Conservation (phyloP, 1,140 invertebrate genomes). For the Lanistes nyassanus region DNA sequence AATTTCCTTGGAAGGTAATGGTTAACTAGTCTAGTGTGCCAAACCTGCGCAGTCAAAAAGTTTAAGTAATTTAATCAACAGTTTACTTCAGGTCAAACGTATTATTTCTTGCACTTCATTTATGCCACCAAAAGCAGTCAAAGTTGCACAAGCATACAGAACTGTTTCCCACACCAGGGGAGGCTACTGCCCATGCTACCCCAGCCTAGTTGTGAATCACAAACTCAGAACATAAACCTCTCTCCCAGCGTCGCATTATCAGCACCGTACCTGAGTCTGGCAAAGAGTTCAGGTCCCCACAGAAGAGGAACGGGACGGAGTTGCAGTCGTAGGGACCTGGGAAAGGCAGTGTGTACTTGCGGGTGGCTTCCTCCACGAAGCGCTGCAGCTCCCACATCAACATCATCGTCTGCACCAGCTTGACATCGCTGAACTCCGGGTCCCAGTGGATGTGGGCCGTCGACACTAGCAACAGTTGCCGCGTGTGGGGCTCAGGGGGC, state of each 20-base stretch:
- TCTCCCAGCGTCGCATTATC: no score
- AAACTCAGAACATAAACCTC: not conserved
- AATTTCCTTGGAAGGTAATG: no score
- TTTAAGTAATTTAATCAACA: not conserved
- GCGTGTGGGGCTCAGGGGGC: constrained; percentile 5
- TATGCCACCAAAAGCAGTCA: no score
- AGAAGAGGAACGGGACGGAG: constrained; percentile 92
- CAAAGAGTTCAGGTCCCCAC: constrained; percentile 98
- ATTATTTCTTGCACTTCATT: no score
- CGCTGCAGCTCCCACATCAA: constrained; percentile 85
- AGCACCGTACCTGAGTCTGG: constrained; percentile 89
- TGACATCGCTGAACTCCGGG: constrained; percentile 99
- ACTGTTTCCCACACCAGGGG: no score
- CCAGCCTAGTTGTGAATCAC: not conserved
- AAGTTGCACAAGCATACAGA: no score
- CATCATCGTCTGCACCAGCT: constrained; percentile 99
- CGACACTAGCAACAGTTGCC: constrained; percentile 90
- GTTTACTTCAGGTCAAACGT: not conserved
- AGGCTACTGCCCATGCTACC: no score
- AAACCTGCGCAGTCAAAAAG: not conserved
- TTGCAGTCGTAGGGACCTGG: constrained; percentile 75
- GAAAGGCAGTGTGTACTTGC: constrained; percentile 44
- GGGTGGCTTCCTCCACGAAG: constrained; percentile 57
- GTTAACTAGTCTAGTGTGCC: no score
- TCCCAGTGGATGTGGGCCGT: constrained; percentile 99